Evolutionary conservation across 1,140 invertebrate species (phyloP), one percentile per base, ranked within the genome.

Genomic region (Vollenhovia emeryi): DNA sequence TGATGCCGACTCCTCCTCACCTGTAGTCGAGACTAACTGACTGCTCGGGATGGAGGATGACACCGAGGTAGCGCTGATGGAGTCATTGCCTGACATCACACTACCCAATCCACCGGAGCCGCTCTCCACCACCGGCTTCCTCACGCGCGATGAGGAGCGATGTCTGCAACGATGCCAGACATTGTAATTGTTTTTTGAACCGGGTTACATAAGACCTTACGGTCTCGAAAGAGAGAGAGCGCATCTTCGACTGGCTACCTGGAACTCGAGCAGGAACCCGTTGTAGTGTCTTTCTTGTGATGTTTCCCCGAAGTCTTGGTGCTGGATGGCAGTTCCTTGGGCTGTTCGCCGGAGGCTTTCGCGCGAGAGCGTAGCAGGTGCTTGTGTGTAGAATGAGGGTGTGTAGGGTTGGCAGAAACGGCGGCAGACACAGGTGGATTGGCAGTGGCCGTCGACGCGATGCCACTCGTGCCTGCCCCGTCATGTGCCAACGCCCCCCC

Each of bases 211-310:
- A 24, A 71, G 18, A 33, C 15, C n/a, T 73, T 7, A 0, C 40
- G 0, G 8, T 8, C n/a, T 24, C 2, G 2, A 8, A 59, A 40
- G n/a, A 59, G 27, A 52, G 4, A 36, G 40, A 3, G 24, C 27
- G n/a, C 13, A n/a, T 43, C 57, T 40, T 3, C 8, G 3, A 45
- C 7, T n/a, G 68, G 21, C 89, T 93, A 96, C 96, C 96, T 96
- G 89, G 96, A 97, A 89, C 97, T 97, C 87, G 97, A 97, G 95
- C 97, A 97, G 91, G 97, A 97, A 95, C 97, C 96, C 96, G 97
- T 96, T 95, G 96, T 97, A 94, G 94, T 92, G 78, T 95, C 94
- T 88, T 95, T 95, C 45, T 95, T 95, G 80, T 94, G 92, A 87
- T 94, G 93, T 52, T 95, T 95, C 21, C 92, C 89, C n/a, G 86